Conservation (phyloP, 2,113 vertebrate genomes). For the Fulica atra region DNA sequence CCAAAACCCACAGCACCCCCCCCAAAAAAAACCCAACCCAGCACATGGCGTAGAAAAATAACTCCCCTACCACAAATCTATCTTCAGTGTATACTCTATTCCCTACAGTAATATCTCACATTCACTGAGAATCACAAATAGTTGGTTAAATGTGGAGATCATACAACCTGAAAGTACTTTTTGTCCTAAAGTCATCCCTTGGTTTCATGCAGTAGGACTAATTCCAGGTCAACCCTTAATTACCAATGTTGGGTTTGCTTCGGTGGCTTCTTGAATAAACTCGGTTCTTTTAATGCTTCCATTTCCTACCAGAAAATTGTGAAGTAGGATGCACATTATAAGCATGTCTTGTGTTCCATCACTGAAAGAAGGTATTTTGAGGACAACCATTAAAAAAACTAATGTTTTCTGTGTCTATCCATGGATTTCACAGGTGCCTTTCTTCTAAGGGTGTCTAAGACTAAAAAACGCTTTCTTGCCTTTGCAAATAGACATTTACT, state of each 20-base stretch:
- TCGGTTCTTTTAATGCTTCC: not conserved
- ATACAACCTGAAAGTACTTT: not conserved
- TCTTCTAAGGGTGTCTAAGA: not conserved
- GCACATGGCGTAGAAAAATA: not conserved
- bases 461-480: conserved; percentile 76
- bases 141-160: not conserved
- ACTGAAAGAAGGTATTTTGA: not conserved
- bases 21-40: not conserved
- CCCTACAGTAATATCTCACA: not conserved
- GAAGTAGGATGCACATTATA: not conserved
- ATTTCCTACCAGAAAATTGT: not conserved
- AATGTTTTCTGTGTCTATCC: not conserved
- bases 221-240: not conserved
- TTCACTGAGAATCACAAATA: not conserved
- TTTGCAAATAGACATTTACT: not conserved
- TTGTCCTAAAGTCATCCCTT: not conserved
- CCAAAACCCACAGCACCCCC: not conserved
- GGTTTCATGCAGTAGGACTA: not conserved
- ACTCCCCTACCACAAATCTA: not conserved
- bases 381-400: not conserved
- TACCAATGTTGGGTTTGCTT: not conserved
- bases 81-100: not conserved
- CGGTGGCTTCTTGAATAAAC: not conserved
- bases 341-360: not conserved
- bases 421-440: not conserved